Evolutionary conservation across 2,888 invertebrate genomes (phyloP), one percentile per base, ranked within the genome.

Genomic region (Pollenia amentaria): DNA sequence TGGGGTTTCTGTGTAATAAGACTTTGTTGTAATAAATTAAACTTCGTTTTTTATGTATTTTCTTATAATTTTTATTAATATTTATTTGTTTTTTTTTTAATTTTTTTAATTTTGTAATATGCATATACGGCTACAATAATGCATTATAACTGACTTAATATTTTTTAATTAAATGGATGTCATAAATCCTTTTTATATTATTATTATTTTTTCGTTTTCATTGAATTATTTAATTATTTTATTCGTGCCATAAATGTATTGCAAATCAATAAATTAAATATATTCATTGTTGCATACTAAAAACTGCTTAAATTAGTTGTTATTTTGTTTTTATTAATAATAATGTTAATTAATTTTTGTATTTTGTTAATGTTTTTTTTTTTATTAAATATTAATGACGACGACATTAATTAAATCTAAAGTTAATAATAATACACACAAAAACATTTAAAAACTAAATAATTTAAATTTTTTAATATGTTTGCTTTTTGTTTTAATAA

Each of bases 91-190:
- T 75, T 65, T 72, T 18, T 42, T 81, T 46, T 53, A 1, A 4
- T 55, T 48, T 18, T 64, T 14, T 73, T 57, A 57, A 29, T 67
- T 77, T 78, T 75, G 55, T 83, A 77, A 79, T 87, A 80, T 87
- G 87, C 87, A 87, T 80, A 87, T 77, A 78, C 60, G 87, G 75
- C 84, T 86, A 86, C 83, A 86, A 86, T 82, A 86, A 86, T 86
- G 86, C 86, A 86, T 83, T 86, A 82, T 86, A 87, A 87, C 79
- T 87, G 84, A 80, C 87, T 87, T 87, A 80, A 79, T 86, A 65
- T 79, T 75, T 83, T 77, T 69, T 64, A 42, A 75, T 77, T 64
- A 73, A 77, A 79, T 79, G 79, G 78, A 73, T 84, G 65, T 6
- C 72, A 42, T 65, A 57, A 72, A 78, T 77, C 76, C 72, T 21